Conservation (phyloP, 1,140 invertebrate species). For the Hylyphantes graminicola region DNA sequence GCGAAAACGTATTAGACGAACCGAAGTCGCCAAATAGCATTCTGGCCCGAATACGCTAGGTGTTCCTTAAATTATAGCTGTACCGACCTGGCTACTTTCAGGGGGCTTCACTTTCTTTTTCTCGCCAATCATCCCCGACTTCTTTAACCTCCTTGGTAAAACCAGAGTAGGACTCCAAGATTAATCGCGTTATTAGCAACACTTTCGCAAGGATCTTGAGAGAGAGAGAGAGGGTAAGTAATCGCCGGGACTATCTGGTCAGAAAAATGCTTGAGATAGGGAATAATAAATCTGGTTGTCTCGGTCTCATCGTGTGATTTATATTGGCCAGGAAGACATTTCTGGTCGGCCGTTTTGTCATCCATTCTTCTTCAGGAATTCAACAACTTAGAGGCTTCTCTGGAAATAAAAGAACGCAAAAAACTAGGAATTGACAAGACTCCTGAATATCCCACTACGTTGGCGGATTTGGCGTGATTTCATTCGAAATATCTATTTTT, state of each 20-base stretch:
- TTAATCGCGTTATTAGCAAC: slow-evolving; percentile 58
- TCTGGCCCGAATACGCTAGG: too few relatives aligned
- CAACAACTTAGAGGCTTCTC: slow-evolving; percentile 29
- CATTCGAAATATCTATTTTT: too few relatives aligned
- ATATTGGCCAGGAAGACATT: slow-evolving; percentile 53
- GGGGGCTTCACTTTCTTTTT: too few relatives aligned
- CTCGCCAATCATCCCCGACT: too few relatives aligned
- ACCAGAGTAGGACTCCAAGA: slow-evolving; percentile 12
- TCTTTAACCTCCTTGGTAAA: neutral
- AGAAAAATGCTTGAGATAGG: slow-evolving; percentile 54
- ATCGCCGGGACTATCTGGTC: slow-evolving; percentile 54
- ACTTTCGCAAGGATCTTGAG: slow-evolving; percentile 41
- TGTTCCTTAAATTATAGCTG: too few relatives aligned
- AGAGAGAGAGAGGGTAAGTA: slow-evolving; percentile 49
- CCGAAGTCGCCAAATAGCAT: too few relatives aligned
- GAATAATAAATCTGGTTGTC: slow-evolving; percentile 55
- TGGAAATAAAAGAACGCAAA: slow-evolving; percentile 22
- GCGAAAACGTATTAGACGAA: too few relatives aligned
- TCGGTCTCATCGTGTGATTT: slow-evolving; percentile 32
- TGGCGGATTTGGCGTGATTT: too few relatives aligned
- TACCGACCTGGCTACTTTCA: too few relatives aligned
- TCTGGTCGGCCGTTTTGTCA: slow-evolving; percentile 52
- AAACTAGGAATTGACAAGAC: too few relatives aligned
- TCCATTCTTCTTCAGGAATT: slow-evolving; percentile 50
- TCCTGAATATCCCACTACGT: too few relatives aligned